Evolutionary conservation across 2,113 vertebrate genomes (phyloP), one percentile per base, ranked within the genome.

Genomic region (Microcebus murinus): DNA sequence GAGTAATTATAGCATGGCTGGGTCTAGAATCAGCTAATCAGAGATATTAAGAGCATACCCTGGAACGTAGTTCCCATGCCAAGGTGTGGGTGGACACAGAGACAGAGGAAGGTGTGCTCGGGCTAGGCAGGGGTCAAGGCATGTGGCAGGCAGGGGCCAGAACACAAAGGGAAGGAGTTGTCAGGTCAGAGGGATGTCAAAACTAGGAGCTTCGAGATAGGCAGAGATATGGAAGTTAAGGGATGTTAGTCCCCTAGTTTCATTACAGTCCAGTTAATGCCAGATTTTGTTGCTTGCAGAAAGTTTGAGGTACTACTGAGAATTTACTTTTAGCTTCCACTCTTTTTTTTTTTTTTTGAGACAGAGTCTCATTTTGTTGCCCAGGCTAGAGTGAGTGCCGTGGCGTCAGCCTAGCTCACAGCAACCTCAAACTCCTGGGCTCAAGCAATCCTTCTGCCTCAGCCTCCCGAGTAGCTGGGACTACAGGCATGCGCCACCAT

Each of bases 1-100:
- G 65, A 55, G 31, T 88, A 80, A 94, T 85, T 85, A 74, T 59
- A 96, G 83, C 36, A 80, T 84, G 42, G 20, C 57, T 85, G 27
- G 21, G 45, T 76, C 93, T 89, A 36, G 90, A 84, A 45, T 70
- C 76, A 85, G 76, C 29, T 52, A 65, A 88, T 90, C 23, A 63
- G 83, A 87, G 50, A 67, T 90, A 71, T 79, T 61, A 70, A 61
- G 61, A 79, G 48, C 68, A 71, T 1, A 71, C 73, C n/a, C 42
- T 55, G 84, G n/a, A 12, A 65, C 50, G 13, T 55, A 10, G 18
- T 23, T 15, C 34, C 71, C 48, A n/a, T 3, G 59, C 88, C 20
- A 29, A 91, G 50, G 21, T 50, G 10, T 42, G 71, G 68, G 77
- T 10, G 4, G 27, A 52, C 68, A 82, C 10, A 73, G 94, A 87